Percentiles rank a stretch among this genome's conserved stretches.
phyloP scores from a whole-genome alignment of 2,888 invertebrate genomes.

The Stictocephala bisonia region DNA sequence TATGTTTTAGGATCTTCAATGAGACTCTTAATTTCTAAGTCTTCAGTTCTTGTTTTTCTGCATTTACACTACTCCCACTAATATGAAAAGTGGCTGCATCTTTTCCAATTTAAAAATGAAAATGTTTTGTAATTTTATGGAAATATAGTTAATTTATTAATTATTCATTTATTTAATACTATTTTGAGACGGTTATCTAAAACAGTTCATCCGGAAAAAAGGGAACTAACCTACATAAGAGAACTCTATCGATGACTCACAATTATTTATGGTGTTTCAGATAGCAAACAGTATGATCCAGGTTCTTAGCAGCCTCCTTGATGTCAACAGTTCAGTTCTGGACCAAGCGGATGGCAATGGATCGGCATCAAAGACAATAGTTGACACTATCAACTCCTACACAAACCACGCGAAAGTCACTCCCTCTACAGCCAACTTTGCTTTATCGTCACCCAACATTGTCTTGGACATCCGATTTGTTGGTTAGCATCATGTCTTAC shows the following conservation, averaged over 20 bases:
- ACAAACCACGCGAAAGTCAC: slow-evolving; percentile 35
- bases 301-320: slow-evolving; percentile 43
- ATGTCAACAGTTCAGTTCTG: slow-evolving; percentile 35
- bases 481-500: slow-evolving; percentile 1
- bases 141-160: too few species aligned
- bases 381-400: slow-evolving; percentile 38
- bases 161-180: too few species aligned
- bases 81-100: too few species aligned
- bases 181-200: too few species aligned
- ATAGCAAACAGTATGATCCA: slow-evolving; percentile 42
- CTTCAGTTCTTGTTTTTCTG: too few species aligned
- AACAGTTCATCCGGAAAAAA: too few species aligned
- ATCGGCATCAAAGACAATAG: slow-evolving; percentile 11
- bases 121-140: too few species aligned
- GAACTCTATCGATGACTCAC: neutral
- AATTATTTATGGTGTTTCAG: slow-evolving; percentile 12
- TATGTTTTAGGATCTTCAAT: too few species aligned
- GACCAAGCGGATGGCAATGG: slow-evolving; percentile 36
- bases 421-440: slow-evolving; percentile 23
- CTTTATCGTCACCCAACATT: slow-evolving; percentile 20
- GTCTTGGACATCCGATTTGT: slow-evolving; percentile 4
- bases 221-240: neutral
- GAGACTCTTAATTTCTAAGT: too few species aligned
- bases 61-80: too few species aligned
- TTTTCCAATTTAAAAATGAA: too few species aligned